These are phyloP conservation scores for Pteronura brasiliensis DNA, from an alignment of 2,113 vertebrate genomes.

Conservation along the genomic window DNA sequence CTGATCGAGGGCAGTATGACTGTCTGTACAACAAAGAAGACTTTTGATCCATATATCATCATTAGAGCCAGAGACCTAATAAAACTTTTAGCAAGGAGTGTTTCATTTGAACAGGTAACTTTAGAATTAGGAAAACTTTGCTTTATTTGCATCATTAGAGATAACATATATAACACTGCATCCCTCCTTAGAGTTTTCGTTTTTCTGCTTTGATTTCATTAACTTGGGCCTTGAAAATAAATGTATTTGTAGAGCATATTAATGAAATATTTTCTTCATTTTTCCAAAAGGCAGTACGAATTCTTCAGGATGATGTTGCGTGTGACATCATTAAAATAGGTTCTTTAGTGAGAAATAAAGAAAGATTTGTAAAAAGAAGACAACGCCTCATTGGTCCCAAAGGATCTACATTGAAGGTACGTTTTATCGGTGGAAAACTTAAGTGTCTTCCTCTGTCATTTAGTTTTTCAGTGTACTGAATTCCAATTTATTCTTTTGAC, in stretches of 20 bases:
- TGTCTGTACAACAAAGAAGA: slow-evolving; percentile 94
- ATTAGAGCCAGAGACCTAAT: slow-evolving; percentile 95
- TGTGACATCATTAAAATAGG: slow-evolving; percentile 99
- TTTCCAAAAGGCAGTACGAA: slow-evolving; percentile 89
- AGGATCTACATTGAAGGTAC: slow-evolving; percentile 96
- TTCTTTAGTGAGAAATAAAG: slow-evolving; percentile 93
- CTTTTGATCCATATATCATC: slow-evolving; percentile 94
- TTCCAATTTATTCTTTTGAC: neutral
- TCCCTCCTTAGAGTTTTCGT: neutral
- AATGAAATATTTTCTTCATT: neutral
- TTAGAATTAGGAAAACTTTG: neutral
- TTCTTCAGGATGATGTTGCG: slow-evolving; percentile 94
- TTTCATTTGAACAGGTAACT: slow-evolving; percentile 96
- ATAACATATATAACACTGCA: neutral
- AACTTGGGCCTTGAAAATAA: neutral
- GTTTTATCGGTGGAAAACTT: slow-evolving; percentile 40
- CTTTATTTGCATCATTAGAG: neutral
- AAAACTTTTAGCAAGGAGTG: slow-evolving; percentile 95
- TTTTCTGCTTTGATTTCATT: neutral
- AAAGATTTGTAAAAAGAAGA: slow-evolving; percentile 96
- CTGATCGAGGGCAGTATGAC: slow-evolving; percentile 97
- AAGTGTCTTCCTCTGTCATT: neutral
- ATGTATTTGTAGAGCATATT: neutral
- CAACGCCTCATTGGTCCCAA: slow-evolving; percentile 96
- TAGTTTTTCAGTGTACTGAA: slow-evolving; percentile 3